Percentiles rank a stretch among this genome's conserved stretches.
phyloP scores from a whole-genome alignment of 2,797 vertebrate species.

The Kryptopterus vitreolus region DNA sequence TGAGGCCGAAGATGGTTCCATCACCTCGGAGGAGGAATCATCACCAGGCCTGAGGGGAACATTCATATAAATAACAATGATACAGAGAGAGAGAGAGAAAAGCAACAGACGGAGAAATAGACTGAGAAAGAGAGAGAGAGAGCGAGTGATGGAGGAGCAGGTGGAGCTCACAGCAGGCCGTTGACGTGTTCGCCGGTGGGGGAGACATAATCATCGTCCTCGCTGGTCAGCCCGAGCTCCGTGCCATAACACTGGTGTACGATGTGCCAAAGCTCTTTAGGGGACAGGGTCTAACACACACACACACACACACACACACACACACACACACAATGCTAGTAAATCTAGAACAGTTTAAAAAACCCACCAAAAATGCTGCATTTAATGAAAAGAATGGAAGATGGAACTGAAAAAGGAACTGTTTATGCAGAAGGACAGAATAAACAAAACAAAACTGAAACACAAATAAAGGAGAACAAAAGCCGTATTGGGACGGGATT shows the following conservation, averaged over 20 bases:
- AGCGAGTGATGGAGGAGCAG: conserved; percentile 10
- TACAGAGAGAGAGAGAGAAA: conserved; percentile 6
- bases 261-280: conserved; percentile 89
- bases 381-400: neutral
- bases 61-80: too few species aligned
- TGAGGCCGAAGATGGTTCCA: conserved; percentile 79
- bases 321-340: conserved; percentile 10
- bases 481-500: neutral
- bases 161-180: conserved; percentile 81
- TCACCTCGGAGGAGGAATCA: conserved; percentile 78
- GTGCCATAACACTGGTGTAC: conserved; percentile 92
- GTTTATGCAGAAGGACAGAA: neutral
- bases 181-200: conserved; percentile 83
- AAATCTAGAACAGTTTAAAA: neutral
- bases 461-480: neutral
- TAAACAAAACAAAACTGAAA: neutral
- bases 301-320: conserved; percentile 38
- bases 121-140: conserved; percentile 18
- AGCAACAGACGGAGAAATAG: conserved; percentile 1
- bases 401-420: neutral
- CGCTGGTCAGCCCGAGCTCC: conserved; percentile 89
- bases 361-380: neutral
- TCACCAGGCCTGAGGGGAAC: conserved; percentile 75
- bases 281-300: conserved; percentile 79
- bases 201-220: conserved; percentile 90